Percentiles rank a stretch among this genome's conserved stretches.
Evolutionary conservation across 2,113 vertebrate species (phyloP).

Genomic region (Paralichthys olivaceus): DNA sequence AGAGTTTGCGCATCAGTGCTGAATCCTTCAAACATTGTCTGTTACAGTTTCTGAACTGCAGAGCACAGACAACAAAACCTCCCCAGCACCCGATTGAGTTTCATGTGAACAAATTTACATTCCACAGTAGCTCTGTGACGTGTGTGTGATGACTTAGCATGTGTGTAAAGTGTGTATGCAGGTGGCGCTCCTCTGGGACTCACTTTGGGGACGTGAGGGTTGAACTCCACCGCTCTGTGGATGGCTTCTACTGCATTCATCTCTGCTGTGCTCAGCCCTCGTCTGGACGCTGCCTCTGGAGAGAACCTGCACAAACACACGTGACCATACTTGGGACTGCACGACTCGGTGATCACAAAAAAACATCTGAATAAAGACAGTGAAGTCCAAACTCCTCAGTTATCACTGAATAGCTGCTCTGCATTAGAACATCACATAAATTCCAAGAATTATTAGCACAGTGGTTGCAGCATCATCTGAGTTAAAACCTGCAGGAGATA

Average conservation of each 20-base stretch:
- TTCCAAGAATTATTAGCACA: too few relatives aligned
- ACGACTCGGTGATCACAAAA: not conserved
- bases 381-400: not conserved
- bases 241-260: slow-evolving; percentile 99
- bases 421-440: not conserved
- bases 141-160: not conserved
- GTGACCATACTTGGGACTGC: not conserved
- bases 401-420: not conserved
- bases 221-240: slow-evolving; percentile 99
- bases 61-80: not conserved
- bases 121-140: not conserved
- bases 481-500: too few relatives aligned
- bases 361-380: not conserved
- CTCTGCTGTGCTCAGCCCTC: slow-evolving; percentile 97
- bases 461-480: too few relatives aligned
- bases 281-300: slow-evolving; percentile 95
- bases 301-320: slow-evolving; percentile 87
- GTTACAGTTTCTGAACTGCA: too few relatives aligned
- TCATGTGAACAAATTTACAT: too few relatives aligned
- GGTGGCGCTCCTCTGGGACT: slow-evolving; percentile 55
- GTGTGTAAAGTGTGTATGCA: not conserved
- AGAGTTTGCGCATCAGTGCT: too few relatives aligned
- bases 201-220: slow-evolving; percentile 98
- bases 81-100: too few relatives aligned
- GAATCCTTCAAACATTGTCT: too few relatives aligned